Conservation (phyloP, 2,888 invertebrate genomes). For the Anorthoa munda region DNA sequence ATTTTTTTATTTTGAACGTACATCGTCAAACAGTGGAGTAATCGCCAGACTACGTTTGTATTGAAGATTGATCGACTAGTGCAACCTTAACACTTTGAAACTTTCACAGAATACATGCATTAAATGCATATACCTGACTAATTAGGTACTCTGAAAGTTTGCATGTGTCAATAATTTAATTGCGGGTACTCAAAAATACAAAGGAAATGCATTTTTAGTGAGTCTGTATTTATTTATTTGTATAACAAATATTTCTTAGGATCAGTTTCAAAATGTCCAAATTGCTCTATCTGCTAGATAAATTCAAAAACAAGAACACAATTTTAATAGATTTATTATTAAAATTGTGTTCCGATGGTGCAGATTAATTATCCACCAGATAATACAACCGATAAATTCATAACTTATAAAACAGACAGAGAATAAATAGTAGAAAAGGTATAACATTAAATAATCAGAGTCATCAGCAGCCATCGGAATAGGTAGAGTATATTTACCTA, state of each 20-base stretch:
- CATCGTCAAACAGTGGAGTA: too few relatives aligned
- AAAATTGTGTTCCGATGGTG: not conserved
- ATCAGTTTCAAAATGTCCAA: not conserved
- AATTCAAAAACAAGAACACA: not conserved
- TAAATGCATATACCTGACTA: not conserved
- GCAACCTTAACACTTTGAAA: not conserved
- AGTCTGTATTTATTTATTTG: constrained; percentile 21
- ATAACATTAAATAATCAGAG: not conserved
- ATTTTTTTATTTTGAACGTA: too few relatives aligned
- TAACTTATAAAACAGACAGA: not conserved
- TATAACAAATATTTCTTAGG: constrained; percentile 5
- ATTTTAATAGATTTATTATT: not conserved
- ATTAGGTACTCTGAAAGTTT: not conserved
- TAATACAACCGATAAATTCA: not conserved
- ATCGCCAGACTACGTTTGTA: too few relatives aligned
- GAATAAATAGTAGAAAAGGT: constrained; percentile 17
- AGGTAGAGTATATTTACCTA: too few relatives aligned
- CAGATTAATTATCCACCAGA: not conserved
- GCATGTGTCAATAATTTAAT: not conserved
- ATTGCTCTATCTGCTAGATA: not conserved
- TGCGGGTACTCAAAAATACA: not conserved
- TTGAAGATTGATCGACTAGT: too few relatives aligned
- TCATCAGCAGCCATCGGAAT: not conserved
- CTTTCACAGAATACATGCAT: not conserved
- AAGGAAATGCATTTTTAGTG: not conserved